Percentiles rank a stretch among this genome's conserved stretches.
Conservation (phyloP, 2,113 vertebrate species). For the Vireo altiloquus region DNA sequence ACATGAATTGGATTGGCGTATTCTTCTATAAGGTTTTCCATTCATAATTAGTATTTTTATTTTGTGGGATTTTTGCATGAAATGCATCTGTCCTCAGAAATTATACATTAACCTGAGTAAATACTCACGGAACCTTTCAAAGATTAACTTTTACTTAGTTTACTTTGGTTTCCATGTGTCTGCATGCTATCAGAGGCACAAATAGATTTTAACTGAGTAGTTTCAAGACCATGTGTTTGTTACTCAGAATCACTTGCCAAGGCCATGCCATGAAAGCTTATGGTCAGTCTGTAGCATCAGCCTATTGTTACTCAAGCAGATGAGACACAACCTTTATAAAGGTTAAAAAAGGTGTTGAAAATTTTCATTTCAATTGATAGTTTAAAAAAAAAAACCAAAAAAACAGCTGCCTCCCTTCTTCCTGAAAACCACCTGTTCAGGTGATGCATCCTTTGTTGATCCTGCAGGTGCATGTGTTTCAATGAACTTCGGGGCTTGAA, state of each 20-base stretch:
- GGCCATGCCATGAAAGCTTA: not conserved
- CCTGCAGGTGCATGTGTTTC: not conserved
- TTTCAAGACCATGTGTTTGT: not conserved
- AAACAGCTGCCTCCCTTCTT: not conserved
- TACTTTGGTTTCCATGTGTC: not conserved
- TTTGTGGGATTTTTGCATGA: not conserved
- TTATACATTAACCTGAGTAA: conserved; percentile 19
- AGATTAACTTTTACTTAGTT: conserved; percentile 18
- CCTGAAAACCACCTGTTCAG: not conserved
- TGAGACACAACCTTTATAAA: not conserved
- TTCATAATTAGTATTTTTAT: not conserved
- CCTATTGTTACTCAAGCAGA: not conserved
- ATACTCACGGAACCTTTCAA: conserved; percentile 15
- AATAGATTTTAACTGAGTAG: not conserved
- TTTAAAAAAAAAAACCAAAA: not conserved
- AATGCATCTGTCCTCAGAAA: not conserved
- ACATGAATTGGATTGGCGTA: not conserved
- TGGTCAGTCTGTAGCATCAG: not conserved
- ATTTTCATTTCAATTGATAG: not conserved
- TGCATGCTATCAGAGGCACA: not conserved
- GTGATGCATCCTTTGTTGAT: not conserved
- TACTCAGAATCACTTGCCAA: not conserved
- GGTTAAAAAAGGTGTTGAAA: not conserved
- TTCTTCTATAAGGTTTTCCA: not conserved
- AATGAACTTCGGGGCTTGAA: not conserved